Conservation (phyloP, 2,797 vertebrate genomes). For the Scomberomorus guttatus region DNA sequence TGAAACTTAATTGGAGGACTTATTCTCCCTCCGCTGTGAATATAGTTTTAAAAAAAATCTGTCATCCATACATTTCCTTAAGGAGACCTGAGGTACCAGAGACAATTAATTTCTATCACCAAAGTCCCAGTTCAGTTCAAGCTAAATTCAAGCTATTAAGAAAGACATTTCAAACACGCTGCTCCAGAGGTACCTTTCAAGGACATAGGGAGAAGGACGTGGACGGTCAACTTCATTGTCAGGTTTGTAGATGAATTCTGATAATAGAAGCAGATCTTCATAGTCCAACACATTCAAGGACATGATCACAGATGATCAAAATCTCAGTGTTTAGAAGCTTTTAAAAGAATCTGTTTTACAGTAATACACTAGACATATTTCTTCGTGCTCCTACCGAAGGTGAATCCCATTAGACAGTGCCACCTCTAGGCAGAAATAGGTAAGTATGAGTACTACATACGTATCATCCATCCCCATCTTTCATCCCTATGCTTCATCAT, state of each 20-base stretch:
- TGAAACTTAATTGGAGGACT: conserved; percentile 4
- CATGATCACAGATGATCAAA: conserved; percentile 6
- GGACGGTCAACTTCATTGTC: conserved; percentile 14
- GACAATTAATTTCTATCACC: conserved; percentile 46
- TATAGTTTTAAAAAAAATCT: conserved; percentile 33
- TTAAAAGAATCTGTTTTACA: not conserved
- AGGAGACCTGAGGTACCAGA: conserved; percentile 45
- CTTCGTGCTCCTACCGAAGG: not conserved
- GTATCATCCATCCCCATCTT: not conserved
- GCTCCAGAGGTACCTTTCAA: conserved; percentile 27
- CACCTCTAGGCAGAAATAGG: conserved; percentile 57
- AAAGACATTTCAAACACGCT: conserved; percentile 33
- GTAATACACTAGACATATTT: not conserved
- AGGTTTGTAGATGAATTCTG: conserved; percentile 28
- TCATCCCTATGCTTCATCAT: not conserved
- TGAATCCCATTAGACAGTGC: conserved; percentile 57
- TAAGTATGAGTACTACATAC: conserved; percentile 4
- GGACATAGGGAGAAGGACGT: conserved; percentile 4
- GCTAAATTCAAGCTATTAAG: conserved; percentile 43
- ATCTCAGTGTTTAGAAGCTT: conserved; percentile 9
- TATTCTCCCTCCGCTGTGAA: conserved; percentile 33
- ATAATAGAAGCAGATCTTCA: conserved; percentile 10
- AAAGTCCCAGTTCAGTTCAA: conserved; percentile 41
- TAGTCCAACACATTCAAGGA: not conserved
- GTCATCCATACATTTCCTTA: conserved; percentile 40